Percentiles rank a stretch among this genome's conserved stretches.
phyloP scores from a whole-genome alignment of 2,113 vertebrate species.

The Pseudolaguvia tuberculata region DNA sequence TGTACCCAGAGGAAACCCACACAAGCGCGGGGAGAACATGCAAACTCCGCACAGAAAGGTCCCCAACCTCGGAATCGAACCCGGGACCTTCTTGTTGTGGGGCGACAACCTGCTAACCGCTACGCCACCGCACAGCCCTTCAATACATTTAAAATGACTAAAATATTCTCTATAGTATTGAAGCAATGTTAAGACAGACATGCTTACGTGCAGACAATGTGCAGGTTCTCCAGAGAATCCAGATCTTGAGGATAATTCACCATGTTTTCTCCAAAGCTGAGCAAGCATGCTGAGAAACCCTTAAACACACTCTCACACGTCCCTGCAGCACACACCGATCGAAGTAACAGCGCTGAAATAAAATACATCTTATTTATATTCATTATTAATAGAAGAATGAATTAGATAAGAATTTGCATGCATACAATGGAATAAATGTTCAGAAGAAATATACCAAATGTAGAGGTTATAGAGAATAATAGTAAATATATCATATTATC shows the following conservation, averaged over 20 bases:
- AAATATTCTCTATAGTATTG: too few species aligned
- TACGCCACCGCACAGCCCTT: too few species aligned
- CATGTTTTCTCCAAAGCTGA: slow-evolving; percentile 80
- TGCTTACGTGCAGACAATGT: slow-evolving; percentile 82
- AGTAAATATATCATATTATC: too few species aligned
- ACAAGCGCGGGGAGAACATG: too few species aligned
- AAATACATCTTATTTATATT: not conserved
- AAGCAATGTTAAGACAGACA: slow-evolving; percentile 1
- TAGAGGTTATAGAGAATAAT: not conserved
- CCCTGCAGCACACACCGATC: slow-evolving; percentile 73
- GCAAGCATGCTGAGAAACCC: slow-evolving; percentile 82
- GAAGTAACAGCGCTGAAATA: slow-evolving; percentile 71
- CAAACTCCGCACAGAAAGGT: too few species aligned
- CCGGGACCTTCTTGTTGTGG: too few species aligned
- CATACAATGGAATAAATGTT: not conserved
- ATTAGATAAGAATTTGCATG: not conserved
- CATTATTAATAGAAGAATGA: not conserved
- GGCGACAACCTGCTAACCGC: too few species aligned
- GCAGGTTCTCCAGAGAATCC: slow-evolving; percentile 78
- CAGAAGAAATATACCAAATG: not conserved
- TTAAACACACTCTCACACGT: slow-evolving; percentile 81
- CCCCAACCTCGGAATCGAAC: too few species aligned
- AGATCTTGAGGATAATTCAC: slow-evolving; percentile 78
- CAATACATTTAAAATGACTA: too few species aligned
- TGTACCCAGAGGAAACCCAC: too few species aligned